These are phyloP conservation scores for Xiphophorus birchmanni DNA, from an alignment of 2,797 vertebrate species.

Conservation along the genomic window DNA sequence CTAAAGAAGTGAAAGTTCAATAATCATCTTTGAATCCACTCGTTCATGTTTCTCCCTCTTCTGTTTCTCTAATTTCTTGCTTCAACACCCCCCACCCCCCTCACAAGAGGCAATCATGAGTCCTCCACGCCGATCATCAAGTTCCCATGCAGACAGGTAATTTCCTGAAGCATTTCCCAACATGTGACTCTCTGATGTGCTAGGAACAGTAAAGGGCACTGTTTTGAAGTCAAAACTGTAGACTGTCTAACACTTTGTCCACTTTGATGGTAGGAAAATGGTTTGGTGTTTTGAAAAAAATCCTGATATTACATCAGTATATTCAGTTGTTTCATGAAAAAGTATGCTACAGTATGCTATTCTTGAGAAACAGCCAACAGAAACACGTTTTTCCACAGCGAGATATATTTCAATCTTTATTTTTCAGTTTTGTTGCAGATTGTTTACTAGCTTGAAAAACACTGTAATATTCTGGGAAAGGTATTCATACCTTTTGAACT, in stretches of 20 bases:
- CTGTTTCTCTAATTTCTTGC: not conserved
- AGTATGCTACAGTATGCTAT: not conserved
- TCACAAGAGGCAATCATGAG: conserved; percentile 75
- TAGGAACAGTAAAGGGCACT: not conserved
- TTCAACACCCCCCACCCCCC: not conserved
- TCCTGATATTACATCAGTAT: not conserved
- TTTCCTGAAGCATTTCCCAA: conserved; percentile 31
- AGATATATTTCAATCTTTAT: not conserved
- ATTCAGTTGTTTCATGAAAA: not conserved
- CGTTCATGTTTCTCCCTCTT: not conserved
- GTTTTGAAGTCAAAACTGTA: not conserved
- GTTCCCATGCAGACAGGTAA: conserved; percentile 81
- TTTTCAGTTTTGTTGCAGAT: not conserved
- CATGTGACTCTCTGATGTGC: conserved; percentile 15
- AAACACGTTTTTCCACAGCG: not conserved
- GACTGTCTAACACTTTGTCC: not conserved
- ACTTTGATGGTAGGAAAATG: not conserved
- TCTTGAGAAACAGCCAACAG: not conserved
- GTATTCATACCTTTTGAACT: not conserved
- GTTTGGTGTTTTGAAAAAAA: conserved; percentile 2
- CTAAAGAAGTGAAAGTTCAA: conserved; percentile 29
- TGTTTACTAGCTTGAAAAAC: not conserved
- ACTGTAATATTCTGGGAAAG: not conserved
- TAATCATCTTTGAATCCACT: conserved; percentile 35
- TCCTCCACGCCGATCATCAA: conserved; percentile 69